Percentiles rank a stretch among this genome's conserved stretches.
These are phyloP conservation scores for Melanotaenia pygmaea DNA, from an alignment of 2,797 vertebrate genomes.

Conservation along the genomic window DNA sequence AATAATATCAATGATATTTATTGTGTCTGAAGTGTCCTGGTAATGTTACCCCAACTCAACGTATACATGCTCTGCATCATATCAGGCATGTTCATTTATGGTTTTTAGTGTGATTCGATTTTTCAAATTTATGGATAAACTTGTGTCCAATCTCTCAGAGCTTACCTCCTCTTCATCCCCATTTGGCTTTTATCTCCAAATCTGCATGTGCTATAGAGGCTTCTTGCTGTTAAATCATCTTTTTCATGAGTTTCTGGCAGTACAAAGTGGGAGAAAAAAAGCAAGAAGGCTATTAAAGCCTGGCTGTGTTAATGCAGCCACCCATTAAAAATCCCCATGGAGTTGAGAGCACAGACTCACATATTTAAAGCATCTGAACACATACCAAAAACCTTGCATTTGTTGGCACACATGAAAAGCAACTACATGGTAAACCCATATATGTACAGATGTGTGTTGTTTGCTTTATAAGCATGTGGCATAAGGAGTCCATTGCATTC, in stretches of 20 bases:
- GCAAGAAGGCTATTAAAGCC: conserved; percentile 66
- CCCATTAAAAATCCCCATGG: conserved; percentile 67
- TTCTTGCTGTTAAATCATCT: conserved; percentile 75
- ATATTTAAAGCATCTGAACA: conserved; percentile 44
- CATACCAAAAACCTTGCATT: conserved; percentile 27
- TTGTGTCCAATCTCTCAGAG: conserved; percentile 29
- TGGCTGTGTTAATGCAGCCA: conserved; percentile 69
- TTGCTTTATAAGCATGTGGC: not conserved
- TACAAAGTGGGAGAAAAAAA: conserved; percentile 40
- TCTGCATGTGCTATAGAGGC: conserved; percentile 63
- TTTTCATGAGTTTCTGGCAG: conserved; percentile 69
- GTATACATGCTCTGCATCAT: not conserved
- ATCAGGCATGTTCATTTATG: conserved; percentile 16
- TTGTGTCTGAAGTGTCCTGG: not conserved
- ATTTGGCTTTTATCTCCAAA: conserved; percentile 54
- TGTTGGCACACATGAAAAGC: conserved; percentile 8
- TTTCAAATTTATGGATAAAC: conserved; percentile 32
- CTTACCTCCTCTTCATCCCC: conserved; percentile 36
- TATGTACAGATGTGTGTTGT: conserved; percentile 9
- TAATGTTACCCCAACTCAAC: not conserved
- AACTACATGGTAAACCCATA: conserved; percentile 9
- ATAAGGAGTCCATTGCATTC: not conserved
- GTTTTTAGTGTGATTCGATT: conserved; percentile 10
- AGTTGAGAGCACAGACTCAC: conserved; percentile 52
- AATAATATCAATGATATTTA: not conserved